These are phyloP conservation scores for Hipposideros larvatus DNA, from an alignment of 2,797 vertebrate genomes.

Conservation along the genomic window DNA sequence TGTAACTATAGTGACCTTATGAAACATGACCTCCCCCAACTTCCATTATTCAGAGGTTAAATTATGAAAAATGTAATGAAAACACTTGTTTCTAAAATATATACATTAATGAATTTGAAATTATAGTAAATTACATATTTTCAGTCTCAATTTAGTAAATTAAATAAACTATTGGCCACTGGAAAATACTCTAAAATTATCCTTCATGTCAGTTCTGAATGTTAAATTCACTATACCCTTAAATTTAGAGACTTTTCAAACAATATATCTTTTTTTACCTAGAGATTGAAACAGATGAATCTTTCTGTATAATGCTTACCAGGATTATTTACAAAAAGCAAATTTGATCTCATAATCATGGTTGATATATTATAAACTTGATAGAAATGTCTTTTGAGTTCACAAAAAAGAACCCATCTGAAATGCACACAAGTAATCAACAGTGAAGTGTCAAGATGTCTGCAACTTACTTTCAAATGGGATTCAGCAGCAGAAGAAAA, in stretches of 20 bases:
- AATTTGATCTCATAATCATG: conserved; percentile 35
- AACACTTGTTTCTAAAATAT: conserved; percentile 52
- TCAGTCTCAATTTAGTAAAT: conserved; percentile 42
- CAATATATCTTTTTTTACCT: not conserved
- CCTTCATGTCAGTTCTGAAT: not conserved
- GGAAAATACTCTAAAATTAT: conserved; percentile 43
- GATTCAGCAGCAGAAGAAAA: not conserved
- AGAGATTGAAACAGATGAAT: not conserved
- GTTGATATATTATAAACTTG: not conserved
- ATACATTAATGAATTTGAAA: conserved; percentile 14
- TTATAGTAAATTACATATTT: not conserved
- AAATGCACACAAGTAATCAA: conserved; percentile 27
- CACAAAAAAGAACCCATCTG: conserved; percentile 61
- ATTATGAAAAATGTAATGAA: not conserved
- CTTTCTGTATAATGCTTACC: conserved; percentile 16
- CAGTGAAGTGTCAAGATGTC: not conserved
- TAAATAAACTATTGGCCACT: not conserved
- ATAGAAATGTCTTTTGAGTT: conserved; percentile 38
- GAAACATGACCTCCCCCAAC: not conserved
- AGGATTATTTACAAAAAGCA: conserved; percentile 51
- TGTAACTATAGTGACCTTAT: conserved; percentile 45
- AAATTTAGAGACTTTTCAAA: conserved; percentile 48
- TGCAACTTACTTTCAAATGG: conserved; percentile 56
- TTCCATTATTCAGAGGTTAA: conserved; percentile 24
- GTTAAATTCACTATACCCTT: conserved; percentile 22